A percentile compares a stretch with the other conserved stretches of the same genome.
Evolutionary conservation across 2,113 vertebrate genomes (phyloP).

Genomic region (Xenotilapia caudafasciata): DNA sequence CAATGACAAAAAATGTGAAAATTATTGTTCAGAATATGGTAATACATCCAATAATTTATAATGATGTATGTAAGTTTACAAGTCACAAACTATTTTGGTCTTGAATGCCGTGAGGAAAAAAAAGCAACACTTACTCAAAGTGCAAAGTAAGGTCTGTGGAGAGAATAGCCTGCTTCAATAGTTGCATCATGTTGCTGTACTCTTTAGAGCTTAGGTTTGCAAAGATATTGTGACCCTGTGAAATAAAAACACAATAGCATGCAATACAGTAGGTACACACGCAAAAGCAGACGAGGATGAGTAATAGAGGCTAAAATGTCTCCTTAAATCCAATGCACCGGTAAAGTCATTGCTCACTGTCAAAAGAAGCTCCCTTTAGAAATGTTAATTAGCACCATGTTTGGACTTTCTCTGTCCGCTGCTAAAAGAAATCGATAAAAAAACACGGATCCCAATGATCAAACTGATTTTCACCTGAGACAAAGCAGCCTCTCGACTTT

Average conservation of each 20-base stretch:
- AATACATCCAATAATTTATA: not conserved
- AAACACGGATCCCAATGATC: slow-evolving; percentile 11
- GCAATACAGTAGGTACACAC: not conserved
- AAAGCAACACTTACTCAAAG: slow-evolving; percentile 70
- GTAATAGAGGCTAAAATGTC: not conserved
- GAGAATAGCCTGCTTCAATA: slow-evolving; percentile 77
- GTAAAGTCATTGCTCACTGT: slow-evolving; percentile 54
- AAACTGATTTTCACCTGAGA: slow-evolving; percentile 11
- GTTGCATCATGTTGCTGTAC: slow-evolving; percentile 80
- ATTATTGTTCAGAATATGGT: not conserved
- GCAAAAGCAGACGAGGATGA: not conserved
- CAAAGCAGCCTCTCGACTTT: not conserved
- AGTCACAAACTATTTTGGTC: not conserved
- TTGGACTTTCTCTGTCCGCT: slow-evolving; percentile 34
- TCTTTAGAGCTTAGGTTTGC: slow-evolving; percentile 76
- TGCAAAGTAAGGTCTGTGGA: slow-evolving; percentile 78
- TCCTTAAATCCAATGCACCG: slow-evolving; percentile 1
- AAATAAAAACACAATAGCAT: not conserved
- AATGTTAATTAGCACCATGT: slow-evolving; percentile 46
- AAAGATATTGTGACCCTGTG: slow-evolving; percentile 80
- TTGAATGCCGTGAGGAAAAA: not conserved
- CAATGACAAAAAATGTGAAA: not conserved
- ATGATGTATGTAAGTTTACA: not conserved
- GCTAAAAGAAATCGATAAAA: slow-evolving; percentile 52
- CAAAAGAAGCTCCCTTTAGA: slow-evolving; percentile 34